Percentiles rank a stretch among this genome's conserved stretches.
These are phyloP conservation scores for Drosophila setifemur DNA, from an alignment of 1,140 invertebrate genomes.

Conservation along the genomic window DNA sequence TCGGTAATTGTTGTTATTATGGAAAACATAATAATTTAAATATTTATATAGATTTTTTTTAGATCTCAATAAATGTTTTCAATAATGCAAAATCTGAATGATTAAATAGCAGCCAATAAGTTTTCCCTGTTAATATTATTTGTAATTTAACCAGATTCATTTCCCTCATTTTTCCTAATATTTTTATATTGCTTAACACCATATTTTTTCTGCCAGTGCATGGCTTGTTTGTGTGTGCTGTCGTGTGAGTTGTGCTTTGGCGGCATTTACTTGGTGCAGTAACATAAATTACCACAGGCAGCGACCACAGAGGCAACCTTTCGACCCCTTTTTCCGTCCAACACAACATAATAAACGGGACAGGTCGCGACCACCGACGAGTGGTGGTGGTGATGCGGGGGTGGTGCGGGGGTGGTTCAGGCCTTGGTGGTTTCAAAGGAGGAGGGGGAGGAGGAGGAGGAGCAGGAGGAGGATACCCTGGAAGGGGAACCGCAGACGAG, in stretches of 20 bases:
- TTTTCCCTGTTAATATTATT: neutral
- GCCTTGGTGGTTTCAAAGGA: neutral
- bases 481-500: slow-evolving; percentile 39
- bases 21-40: no score
- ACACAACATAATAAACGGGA: slow-evolving; percentile 67
- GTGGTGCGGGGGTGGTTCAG: neutral
- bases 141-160: no score
- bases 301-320: slow-evolving; percentile 59
- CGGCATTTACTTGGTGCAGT: slow-evolving; percentile 78
- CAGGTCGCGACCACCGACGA: slow-evolving; percentile 16
- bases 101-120: no score
- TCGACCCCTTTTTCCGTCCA: neutral
- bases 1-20: no score
- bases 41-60: no score
- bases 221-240: slow-evolving; percentile 22
- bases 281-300: slow-evolving; percentile 75
- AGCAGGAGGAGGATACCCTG: neutral
- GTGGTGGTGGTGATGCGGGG: neutral
- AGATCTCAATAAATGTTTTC: no score
- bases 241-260: slow-evolving; percentile 66
- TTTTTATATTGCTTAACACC: no score
- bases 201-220: slow-evolving; percentile 16
- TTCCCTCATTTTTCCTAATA: no score
- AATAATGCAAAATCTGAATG: no score
- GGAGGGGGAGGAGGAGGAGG: no score